A percentile compares a stretch with the other conserved stretches of the same genome.
Conservation (phyloP, 2,797 vertebrate genomes). For the Clangula hyemalis region DNA sequence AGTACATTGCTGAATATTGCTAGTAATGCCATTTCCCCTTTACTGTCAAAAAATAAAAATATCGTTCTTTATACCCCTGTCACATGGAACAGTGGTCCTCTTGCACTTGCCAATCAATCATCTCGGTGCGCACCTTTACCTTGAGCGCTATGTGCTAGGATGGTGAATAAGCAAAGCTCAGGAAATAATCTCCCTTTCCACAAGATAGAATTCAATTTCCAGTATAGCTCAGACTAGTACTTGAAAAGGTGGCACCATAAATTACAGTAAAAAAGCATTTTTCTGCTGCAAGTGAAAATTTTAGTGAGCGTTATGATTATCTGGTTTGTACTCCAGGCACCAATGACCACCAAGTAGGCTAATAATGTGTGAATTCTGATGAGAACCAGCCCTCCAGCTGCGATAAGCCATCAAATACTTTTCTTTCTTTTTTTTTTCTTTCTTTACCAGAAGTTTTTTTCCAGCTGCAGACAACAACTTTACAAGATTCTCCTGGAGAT, state of each 20-base stretch:
- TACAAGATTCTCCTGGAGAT: background rate
- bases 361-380: background rate
- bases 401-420: conserved; percentile 5
- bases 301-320: conserved; percentile 59
- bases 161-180: conserved; percentile 47
- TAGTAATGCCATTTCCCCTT: conserved; percentile 61
- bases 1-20: conserved; percentile 50
- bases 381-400: conserved; percentile 33
- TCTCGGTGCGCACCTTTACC: conserved; percentile 54
- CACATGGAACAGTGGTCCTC: conserved; percentile 41
- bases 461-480: background rate
- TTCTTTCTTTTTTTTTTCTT: background rate
- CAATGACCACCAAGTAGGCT: conserved; percentile 12
- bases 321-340: conserved; percentile 54
- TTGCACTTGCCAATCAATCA: conserved; percentile 45
- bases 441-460: background rate
- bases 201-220: conserved; percentile 64
- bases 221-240: conserved; percentile 36
- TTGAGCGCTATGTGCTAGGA: conserved; percentile 38
- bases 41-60: conserved; percentile 66
- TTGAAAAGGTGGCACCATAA: conserved; percentile 50
- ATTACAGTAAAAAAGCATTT: conserved; percentile 38
- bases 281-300: conserved; percentile 48
- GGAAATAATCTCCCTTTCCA: conserved; percentile 67
- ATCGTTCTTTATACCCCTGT: conserved; percentile 55